A percentile compares a stretch with the other conserved stretches of the same genome.
phyloP scores from a whole-genome alignment of 2,113 vertebrate genomes.

The Hylia prasina region DNA sequence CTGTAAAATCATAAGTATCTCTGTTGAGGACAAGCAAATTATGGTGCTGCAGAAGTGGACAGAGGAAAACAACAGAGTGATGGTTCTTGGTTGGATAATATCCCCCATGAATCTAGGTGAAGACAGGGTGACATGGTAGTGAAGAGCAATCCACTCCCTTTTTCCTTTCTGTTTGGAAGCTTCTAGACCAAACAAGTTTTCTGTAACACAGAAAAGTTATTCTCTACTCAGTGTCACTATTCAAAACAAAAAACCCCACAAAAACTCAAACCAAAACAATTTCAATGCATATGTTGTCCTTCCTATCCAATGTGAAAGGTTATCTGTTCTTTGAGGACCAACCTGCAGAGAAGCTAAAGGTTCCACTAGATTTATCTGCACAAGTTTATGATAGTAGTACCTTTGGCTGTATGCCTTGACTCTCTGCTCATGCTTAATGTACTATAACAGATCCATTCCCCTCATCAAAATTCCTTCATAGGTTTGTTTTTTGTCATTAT shows the following conservation, averaged over 20 bases:
- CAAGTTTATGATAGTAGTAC: not conserved
- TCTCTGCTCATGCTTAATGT: not conserved
- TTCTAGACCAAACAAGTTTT: not conserved
- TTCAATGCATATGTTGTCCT: not conserved
- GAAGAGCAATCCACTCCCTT: not conserved
- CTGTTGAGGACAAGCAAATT: not conserved
- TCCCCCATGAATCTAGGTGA: not conserved
- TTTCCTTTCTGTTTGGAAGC: not conserved
- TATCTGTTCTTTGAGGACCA: not conserved
- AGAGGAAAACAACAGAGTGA: not conserved
- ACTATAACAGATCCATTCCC: not conserved
- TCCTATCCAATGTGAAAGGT: not conserved
- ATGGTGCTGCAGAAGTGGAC: not conserved
- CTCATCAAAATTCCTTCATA: not conserved
- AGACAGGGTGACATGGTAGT: not conserved
- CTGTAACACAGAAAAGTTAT: not conserved
- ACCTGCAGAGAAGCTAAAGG: not conserved
- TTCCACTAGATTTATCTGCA: not conserved
- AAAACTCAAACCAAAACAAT: fast-evolving
- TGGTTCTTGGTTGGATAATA: not conserved
- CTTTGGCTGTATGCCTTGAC: not conserved
- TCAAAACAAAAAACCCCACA: not conserved
- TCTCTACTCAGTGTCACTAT: not conserved
- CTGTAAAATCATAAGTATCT: not conserved
- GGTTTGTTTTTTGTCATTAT: not conserved